A percentile compares a stretch with the other conserved stretches of the same genome.
These are phyloP conservation scores for Eilema depressum DNA, from an alignment of 2,888 invertebrate genomes.

Conservation along the genomic window DNA sequence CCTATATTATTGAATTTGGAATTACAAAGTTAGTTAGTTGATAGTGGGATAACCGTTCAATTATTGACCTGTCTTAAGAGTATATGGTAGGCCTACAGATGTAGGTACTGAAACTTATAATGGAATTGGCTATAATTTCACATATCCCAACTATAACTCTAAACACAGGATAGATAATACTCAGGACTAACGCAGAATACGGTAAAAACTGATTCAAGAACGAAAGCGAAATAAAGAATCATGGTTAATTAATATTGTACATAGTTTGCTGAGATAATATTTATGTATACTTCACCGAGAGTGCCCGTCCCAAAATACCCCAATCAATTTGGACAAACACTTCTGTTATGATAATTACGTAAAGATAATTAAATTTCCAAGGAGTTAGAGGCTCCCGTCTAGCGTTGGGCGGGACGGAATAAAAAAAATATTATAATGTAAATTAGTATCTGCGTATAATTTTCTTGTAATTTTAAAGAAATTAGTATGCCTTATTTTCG, in stretches of 20 bases:
- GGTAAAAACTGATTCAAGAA: neutral
- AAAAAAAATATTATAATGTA: neutral
- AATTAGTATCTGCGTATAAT: neutral
- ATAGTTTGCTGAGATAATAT: neutral
- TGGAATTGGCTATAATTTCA: too few species aligned
- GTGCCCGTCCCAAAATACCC: neutral
- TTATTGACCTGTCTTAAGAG: too few species aligned
- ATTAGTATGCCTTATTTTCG: too few species aligned
- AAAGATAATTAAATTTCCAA: neutral
- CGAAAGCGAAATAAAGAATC: neutral
- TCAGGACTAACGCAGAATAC: neutral
- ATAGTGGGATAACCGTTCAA: too few species aligned
- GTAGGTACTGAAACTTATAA: too few species aligned
- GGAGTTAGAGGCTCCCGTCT: neutral
- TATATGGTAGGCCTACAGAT: too few species aligned
- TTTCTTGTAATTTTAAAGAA: too few species aligned
- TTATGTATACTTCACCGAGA: neutral
- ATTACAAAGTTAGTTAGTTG: too few species aligned
- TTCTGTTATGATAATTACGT: conserved; percentile 2
- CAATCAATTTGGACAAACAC: neutral
- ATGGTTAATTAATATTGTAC: neutral
- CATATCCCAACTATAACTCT: neutral
- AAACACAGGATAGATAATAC: too few species aligned
- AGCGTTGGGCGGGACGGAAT: neutral
- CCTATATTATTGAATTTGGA: too few species aligned